phyloP scores from a whole-genome alignment of 2,888 invertebrate genomes.

The Lasioglossum pauxillum region DNA sequence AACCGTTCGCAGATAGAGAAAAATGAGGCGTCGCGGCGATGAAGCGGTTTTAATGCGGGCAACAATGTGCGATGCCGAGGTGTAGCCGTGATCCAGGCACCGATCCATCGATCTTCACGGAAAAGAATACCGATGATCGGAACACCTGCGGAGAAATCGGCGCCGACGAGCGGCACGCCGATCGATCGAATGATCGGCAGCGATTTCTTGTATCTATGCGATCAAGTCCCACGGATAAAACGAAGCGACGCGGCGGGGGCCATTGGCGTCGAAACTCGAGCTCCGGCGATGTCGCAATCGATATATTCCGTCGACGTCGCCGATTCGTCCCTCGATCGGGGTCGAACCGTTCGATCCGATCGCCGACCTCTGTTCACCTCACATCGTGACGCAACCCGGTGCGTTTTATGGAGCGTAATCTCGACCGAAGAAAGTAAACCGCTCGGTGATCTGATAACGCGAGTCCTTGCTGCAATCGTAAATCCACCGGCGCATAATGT shows the following conservation, averaged over 20 bases:
- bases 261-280: constrained; percentile 65
- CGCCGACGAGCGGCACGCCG: constrained; percentile 51
- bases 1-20: neutral
- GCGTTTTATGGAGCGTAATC: constrained; percentile 31
- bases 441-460: constrained; percentile 2
- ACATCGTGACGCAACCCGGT: constrained; percentile 27
- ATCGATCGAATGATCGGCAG: constrained; percentile 59
- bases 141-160: constrained; percentile 73
- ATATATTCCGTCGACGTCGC: constrained; percentile 56
- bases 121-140: constrained; percentile 55
- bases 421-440: neutral
- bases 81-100: constrained; percentile 60
- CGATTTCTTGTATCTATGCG: constrained; percentile 61
- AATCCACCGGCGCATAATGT: neutral
- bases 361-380: constrained; percentile 18
- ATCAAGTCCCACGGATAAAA: constrained; percentile 57
- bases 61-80: constrained; percentile 40
- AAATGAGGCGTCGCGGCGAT: constrained; percentile 22
- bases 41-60: constrained; percentile 49
- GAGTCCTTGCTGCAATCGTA: neutral
- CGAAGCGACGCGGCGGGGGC: constrained; percentile 19
- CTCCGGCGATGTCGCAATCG: constrained; percentile 64
- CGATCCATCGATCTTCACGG: constrained; percentile 62
- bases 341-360: constrained; percentile 28
- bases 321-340: constrained; percentile 25